Percentiles rank a stretch among this genome's conserved stretches.
phyloP scores from a whole-genome alignment of 2,113 vertebrate genomes.

The Emydura subglobosa region DNA sequence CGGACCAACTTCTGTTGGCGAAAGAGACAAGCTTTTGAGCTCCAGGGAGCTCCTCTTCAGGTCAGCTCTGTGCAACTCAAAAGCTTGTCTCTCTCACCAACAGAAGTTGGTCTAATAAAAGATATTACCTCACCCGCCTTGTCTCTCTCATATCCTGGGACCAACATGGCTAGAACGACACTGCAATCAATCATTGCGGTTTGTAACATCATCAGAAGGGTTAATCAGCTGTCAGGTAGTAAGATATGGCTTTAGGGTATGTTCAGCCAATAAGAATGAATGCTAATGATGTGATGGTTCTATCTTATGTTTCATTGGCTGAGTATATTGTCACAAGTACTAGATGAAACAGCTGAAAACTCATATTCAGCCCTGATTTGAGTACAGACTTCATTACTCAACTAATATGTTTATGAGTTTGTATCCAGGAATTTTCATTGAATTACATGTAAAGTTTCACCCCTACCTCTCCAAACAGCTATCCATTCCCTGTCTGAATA shows the following conservation, averaged over 20 bases:
- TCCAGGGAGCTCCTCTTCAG: background rate
- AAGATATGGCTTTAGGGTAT: background rate
- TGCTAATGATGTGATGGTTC: background rate
- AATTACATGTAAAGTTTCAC: background rate
- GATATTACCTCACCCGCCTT: background rate
- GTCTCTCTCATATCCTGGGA: background rate
- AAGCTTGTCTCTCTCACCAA: background rate
- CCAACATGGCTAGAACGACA: background rate
- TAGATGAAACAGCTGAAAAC: background rate
- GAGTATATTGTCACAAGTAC: background rate
- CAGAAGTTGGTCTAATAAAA: background rate
- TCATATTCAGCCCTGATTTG: background rate
- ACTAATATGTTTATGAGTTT: background rate
- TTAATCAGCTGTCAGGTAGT: background rate
- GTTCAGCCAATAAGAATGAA: background rate
- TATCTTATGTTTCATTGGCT: background rate
- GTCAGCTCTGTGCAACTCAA: background rate
- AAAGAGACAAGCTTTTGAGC: background rate
- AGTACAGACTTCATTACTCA: background rate
- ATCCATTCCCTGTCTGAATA: background rate
- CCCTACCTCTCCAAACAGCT: background rate
- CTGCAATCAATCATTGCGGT: background rate
- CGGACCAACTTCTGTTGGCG: background rate
- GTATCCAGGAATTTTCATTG: background rate
- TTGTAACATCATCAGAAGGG: background rate